Conservation (phyloP, 1,140 invertebrate genomes). For the Brachionus rotundiformis region DNA sequence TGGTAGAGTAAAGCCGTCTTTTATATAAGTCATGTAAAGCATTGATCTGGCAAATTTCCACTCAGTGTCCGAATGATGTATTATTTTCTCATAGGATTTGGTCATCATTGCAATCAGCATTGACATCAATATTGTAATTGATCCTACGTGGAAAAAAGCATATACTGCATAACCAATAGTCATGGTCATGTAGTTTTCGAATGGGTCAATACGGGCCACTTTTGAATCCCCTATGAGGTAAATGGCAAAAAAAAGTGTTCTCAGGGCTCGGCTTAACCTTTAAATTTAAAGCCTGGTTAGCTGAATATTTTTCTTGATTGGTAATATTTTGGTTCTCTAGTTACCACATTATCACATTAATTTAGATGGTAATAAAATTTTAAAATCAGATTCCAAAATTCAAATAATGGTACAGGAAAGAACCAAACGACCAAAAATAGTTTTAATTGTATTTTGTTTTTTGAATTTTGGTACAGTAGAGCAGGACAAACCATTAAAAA, state of each 20-base stretch:
- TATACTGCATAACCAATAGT: constrained; percentile 61
- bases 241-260: constrained; percentile 74
- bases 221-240: constrained; percentile 65
- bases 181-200: constrained; percentile 53
- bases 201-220: constrained; percentile 68
- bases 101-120: constrained; percentile 69
- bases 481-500: no score
- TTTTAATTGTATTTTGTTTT: no score
- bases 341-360: no score
- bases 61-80: constrained; percentile 79
- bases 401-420: no score
- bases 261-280: constrained; percentile 74
- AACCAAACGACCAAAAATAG: no score
- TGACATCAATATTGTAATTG: constrained; percentile 67
- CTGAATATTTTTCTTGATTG: no score
- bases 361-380: no score
- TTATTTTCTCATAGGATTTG: constrained; percentile 66
- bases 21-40: constrained; percentile 88
- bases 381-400: no score
- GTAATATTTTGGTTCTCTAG: no score
- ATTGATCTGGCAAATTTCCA: constrained; percentile 88
- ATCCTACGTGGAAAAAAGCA: constrained; percentile 63
- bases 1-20: constrained; percentile 79
- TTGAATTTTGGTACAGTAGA: no score
- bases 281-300: no score